phyloP scores from a whole-genome alignment of 2,797 vertebrate species.

The Poecilia gillii region DNA sequence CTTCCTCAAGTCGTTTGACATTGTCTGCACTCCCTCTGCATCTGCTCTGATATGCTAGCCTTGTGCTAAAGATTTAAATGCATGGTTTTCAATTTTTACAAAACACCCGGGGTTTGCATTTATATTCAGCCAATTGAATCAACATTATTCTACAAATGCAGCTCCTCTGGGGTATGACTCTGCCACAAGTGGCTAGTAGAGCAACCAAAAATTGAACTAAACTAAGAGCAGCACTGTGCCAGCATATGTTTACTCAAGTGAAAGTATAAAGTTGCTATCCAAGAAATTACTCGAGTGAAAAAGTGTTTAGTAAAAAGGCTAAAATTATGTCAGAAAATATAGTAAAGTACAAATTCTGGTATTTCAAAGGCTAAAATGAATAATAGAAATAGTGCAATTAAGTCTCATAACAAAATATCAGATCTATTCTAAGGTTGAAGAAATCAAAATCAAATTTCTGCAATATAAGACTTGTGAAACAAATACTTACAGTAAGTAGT shows the following conservation, averaged over 20 bases:
- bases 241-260: not conserved
- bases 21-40: slow-evolving; percentile 2
- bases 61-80: slow-evolving; percentile 15
- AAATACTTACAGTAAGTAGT: too few species aligned
- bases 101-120: not conserved
- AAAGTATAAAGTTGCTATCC: not conserved
- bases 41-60: not conserved
- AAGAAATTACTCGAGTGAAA: not conserved
- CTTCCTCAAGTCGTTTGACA: slow-evolving; percentile 32
- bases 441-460: too few species aligned
- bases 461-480: too few species aligned
- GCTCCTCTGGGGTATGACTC: not conserved
- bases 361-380: not conserved
- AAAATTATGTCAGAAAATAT: not conserved
- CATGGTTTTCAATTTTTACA: not conserved
- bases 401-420: not conserved
- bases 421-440: too few species aligned
- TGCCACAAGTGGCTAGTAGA: not conserved
- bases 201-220: not conserved
- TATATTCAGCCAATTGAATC: not conserved
- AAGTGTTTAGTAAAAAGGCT: not conserved
- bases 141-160: not conserved
- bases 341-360: not conserved
- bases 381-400: not conserved
- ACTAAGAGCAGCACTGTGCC: not conserved